phyloP scores from a whole-genome alignment of 2,888 invertebrate genomes.

The Leptura quadrifasciata region DNA sequence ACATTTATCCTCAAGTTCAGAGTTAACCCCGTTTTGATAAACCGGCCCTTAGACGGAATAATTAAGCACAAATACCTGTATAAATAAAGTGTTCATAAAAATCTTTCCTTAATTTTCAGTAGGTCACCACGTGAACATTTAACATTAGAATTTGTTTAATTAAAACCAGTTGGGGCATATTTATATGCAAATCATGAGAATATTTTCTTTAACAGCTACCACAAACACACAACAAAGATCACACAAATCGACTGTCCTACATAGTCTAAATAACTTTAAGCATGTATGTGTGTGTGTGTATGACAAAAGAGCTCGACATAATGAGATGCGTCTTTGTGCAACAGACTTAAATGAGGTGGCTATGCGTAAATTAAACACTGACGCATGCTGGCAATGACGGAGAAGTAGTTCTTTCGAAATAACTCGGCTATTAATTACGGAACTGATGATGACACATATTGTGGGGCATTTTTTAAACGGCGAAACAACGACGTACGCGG shows the following conservation, averaged over 20 bases:
- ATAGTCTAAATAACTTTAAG: constrained; percentile 15
- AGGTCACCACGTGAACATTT: constrained; percentile 2
- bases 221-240: constrained; percentile 2
- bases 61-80: too few species aligned
- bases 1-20: too few species aligned
- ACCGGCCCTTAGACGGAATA: too few species aligned
- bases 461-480: neutral
- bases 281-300: neutral
- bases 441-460: neutral
- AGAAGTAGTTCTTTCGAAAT: neutral
- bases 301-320: constrained; percentile 32
- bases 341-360: constrained; percentile 17
- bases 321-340: constrained; percentile 27
- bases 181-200: constrained; percentile 24
- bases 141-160: neutral
- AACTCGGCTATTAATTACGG: neutral
- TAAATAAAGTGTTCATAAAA: too few species aligned
- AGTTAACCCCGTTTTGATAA: too few species aligned
- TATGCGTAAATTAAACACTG: neutral
- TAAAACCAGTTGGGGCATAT: constrained; percentile 14
- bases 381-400: neutral
- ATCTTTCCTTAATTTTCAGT: neutral
- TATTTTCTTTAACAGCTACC: neutral
- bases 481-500: neutral
- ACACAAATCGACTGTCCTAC: constrained; percentile 13